Percentiles rank a stretch among this genome's conserved stretches.
Evolutionary conservation across 2,888 invertebrate genomes (phyloP).

Genomic region (Chironomus riparius): DNA sequence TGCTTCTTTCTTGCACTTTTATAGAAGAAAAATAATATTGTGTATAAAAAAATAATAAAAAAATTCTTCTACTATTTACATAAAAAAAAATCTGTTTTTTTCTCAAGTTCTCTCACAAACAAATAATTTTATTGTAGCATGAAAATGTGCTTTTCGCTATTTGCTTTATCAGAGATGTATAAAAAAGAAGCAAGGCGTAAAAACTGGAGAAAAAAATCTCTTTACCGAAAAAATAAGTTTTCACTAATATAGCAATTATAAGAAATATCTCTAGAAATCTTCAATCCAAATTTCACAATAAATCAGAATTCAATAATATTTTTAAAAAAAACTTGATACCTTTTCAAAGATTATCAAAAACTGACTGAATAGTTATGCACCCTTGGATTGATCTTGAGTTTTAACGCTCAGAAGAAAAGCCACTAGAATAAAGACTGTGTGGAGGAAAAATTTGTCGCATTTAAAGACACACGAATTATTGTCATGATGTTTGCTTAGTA

Average conservation of each 20-base stretch:
- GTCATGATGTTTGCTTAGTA: slow-evolving; percentile 18
- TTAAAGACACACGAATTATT: slow-evolving; percentile 17
- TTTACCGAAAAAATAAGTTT: too few relatives aligned
- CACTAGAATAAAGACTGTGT: not conserved
- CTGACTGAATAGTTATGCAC: too few relatives aligned
- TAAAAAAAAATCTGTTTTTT: not conserved
- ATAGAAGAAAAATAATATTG: too few relatives aligned
- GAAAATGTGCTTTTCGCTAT: not conserved
- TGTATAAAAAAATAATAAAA: not conserved
- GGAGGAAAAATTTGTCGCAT: slow-evolving; percentile 5
- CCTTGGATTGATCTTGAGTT: too few relatives aligned
- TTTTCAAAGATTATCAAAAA: too few relatives aligned
- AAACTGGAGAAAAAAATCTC: too few relatives aligned
- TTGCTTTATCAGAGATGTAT: not conserved
- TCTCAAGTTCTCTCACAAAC: not conserved
- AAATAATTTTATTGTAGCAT: not conserved
- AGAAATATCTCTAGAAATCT: too few relatives aligned
- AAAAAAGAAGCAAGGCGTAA: too few relatives aligned
- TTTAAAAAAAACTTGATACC: too few relatives aligned
- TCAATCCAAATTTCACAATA: too few relatives aligned
- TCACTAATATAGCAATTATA: too few relatives aligned
- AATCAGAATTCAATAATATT: too few relatives aligned
- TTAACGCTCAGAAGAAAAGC: not conserved
- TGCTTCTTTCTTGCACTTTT: not conserved
- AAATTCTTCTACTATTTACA: not conserved